Evolutionary conservation across 2,113 vertebrate species (phyloP).

Genomic region (Oceanodroma tethys): DNA sequence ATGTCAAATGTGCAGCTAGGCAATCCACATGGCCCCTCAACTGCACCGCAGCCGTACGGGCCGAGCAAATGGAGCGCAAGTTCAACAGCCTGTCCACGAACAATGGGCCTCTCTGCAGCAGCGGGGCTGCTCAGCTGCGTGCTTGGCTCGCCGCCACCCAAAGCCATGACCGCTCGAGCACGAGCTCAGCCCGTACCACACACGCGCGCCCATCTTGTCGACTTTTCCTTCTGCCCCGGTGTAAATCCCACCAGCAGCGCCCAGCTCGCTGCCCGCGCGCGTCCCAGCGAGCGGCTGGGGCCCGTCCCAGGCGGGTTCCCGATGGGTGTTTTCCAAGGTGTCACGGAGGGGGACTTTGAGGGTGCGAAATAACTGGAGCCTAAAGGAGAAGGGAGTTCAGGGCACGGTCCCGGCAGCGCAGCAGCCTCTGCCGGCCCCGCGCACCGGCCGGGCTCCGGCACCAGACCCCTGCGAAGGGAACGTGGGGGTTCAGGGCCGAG

Average conservation of each 20-base stretch:
- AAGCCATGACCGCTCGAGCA: neutral
- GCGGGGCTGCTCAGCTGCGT: neutral
- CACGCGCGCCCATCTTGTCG: too few relatives aligned
- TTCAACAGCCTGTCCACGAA: neutral
- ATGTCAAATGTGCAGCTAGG: neutral
- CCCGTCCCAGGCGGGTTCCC: neutral
- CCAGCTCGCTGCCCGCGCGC: neutral
- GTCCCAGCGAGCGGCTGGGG: neutral
- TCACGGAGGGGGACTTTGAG: neutral
- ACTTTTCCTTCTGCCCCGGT: neutral
- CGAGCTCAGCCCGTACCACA: neutral
- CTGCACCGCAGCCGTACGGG: neutral
- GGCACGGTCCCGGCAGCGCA: neutral
- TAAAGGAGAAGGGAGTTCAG: fast-evolving
- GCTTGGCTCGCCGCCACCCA: neutral
- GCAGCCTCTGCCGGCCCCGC: neutral
- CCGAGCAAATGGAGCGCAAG: neutral
- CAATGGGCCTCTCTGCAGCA: neutral
- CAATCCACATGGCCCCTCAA: neutral
- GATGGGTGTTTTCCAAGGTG: neutral
- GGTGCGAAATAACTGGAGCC: fast-evolving
- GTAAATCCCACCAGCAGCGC: neutral
- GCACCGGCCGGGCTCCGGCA: neutral
- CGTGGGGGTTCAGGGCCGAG: neutral
- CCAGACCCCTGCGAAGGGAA: neutral